Percentiles rank a stretch among this genome's conserved stretches.
Evolutionary conservation across 2,797 vertebrate genomes (phyloP).

Genomic region (Columba guinea): DNA sequence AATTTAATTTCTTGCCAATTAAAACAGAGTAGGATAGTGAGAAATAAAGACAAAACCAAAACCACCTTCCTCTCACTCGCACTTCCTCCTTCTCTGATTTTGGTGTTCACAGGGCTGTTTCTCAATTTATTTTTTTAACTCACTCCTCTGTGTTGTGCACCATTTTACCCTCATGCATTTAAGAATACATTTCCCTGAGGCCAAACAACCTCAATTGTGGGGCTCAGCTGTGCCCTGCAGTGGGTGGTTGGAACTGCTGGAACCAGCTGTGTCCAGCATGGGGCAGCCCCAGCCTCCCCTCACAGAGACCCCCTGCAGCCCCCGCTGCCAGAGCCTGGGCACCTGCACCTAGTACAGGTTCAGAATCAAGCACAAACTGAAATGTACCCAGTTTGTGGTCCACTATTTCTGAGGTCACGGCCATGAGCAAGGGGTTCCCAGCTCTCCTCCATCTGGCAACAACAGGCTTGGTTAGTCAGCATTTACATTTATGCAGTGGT

Average conservation of each 20-base stretch:
- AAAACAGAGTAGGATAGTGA: background rate
- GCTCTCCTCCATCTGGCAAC: background rate
- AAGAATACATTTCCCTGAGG: fast-evolving
- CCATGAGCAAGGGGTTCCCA: background rate
- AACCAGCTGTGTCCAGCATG: background rate
- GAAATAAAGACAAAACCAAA: background rate
- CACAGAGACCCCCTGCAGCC: background rate
- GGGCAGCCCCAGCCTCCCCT: no score
- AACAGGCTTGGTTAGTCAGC: background rate
- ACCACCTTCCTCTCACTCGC: fast-evolving
- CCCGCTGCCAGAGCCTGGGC: fast-evolving
- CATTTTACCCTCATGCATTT: background rate
- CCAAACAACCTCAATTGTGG: fast-evolving
- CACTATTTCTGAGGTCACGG: background rate
- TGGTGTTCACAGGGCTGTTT: background rate
- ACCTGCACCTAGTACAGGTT: no score
- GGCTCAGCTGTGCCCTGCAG: background rate
- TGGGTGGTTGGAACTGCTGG: background rate
- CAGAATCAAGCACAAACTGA: background rate
- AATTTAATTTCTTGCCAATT: background rate
- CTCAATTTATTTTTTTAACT: background rate
- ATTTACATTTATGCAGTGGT: background rate
- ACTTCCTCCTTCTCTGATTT: background rate
- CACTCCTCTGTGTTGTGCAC: background rate
- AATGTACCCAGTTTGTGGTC: background rate